Conservation (phyloP, 2,888 invertebrate species). For the Podotricha telesiphe region DNA sequence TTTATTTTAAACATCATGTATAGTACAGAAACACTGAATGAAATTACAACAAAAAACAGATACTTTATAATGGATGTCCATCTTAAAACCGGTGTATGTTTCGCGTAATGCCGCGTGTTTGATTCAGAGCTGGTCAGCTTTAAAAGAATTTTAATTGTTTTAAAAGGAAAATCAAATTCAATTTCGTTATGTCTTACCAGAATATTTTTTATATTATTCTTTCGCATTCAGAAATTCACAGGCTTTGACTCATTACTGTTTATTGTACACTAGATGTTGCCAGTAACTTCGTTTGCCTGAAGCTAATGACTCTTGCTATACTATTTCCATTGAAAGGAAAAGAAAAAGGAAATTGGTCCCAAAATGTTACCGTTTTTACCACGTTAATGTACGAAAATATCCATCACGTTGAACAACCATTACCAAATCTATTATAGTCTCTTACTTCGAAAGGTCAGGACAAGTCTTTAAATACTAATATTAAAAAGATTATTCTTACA, state of each 20-base stretch:
- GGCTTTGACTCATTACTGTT: background rate
- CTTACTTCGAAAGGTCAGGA: too few species aligned
- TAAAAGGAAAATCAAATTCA: background rate
- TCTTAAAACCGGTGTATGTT: constrained; percentile 22
- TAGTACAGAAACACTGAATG: constrained; percentile 9
- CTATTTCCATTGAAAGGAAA: too few species aligned
- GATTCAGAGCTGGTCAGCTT: constrained; percentile 16
- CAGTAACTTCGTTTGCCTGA: too few species aligned
- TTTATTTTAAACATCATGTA: background rate
- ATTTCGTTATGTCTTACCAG: background rate
- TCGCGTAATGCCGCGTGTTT: constrained; percentile 1
- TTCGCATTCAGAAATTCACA: background rate
- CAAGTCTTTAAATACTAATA: too few species aligned
- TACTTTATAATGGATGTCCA: constrained; percentile 17
- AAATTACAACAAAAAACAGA: constrained; percentile 26
- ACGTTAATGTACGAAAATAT: too few species aligned
- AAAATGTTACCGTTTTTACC: too few species aligned
- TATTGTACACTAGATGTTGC: background rate
- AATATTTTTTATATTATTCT: too few species aligned
- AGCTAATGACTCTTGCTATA: too few species aligned
- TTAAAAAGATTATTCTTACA: too few species aligned
- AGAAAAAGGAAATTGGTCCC: too few species aligned
- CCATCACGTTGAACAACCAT: too few species aligned
- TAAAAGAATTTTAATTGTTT: constrained; percentile 22
- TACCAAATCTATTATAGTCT: too few species aligned